Evolutionary conservation across 23 tunicate genomes (phyloP).

Genomic region (Styela plicata): DNA sequence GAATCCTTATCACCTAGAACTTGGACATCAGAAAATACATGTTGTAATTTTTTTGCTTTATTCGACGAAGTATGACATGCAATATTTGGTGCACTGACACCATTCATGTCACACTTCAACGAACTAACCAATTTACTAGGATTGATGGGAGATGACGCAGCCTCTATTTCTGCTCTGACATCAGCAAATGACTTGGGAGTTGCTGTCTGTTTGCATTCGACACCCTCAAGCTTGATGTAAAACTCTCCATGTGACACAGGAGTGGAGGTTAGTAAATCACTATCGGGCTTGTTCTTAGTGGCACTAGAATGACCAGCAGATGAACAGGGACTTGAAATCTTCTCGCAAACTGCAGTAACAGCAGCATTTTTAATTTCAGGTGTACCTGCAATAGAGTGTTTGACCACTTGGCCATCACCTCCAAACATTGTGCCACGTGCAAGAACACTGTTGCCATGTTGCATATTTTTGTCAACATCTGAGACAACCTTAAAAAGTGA

Average conservation of each 20-base stretch:
- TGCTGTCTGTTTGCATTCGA: background rate
- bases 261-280: background rate
- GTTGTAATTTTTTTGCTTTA: background rate
- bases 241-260: background rate
- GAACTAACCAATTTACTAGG: background rate
- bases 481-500: conserved; percentile 45
- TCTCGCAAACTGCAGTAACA: background rate
- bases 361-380: background rate
- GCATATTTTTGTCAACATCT: background rate
- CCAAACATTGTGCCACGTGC: conserved; percentile 11
- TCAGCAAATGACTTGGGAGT: conserved; percentile 15
- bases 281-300: background rate
- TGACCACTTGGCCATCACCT: background rate
- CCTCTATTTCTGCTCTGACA: conserved; percentile 17
- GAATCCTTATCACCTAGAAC: background rate
- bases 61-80: background rate
- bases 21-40: background rate
- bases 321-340: background rate
- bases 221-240: background rate
- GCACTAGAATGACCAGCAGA: background rate
- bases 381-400: background rate
- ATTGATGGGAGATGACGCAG: background rate
- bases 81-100: background rate
- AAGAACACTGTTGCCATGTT: background rate
- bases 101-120: background rate